phyloP scores from a whole-genome alignment of 2,113 vertebrate genomes.

The Cephalophus harveyi region DNA sequence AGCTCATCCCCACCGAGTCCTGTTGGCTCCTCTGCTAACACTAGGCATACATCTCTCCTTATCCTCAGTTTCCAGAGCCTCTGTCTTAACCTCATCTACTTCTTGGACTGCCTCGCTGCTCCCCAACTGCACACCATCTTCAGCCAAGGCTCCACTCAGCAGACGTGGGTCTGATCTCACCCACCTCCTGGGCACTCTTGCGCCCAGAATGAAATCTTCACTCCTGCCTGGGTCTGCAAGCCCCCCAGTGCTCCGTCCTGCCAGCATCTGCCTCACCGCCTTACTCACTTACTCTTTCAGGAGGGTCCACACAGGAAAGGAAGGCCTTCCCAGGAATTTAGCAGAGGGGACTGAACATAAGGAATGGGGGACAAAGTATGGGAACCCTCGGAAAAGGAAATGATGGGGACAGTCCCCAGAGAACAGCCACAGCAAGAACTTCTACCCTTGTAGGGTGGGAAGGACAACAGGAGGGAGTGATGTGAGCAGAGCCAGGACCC shows the following conservation, averaged over 20 bases:
- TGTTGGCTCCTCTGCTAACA: neutral
- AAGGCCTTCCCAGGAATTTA: too few relatives aligned
- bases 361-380: rapidly evolving
- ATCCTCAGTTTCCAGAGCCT: neutral
- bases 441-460: neutral
- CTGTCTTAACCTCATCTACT: neutral
- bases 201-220: rapidly evolving
- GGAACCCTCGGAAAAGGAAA: neutral
- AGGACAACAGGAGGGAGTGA: neutral
- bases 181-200: neutral
- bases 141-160: neutral
- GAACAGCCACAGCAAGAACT: neutral
- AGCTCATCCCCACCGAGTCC: neutral
- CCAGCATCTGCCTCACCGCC: neutral
- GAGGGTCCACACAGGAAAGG: neutral
- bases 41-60: neutral
- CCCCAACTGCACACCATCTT: neutral
- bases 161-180: rapidly evolving
- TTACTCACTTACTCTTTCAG: neutral
- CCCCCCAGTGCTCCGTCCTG: rapidly evolving
- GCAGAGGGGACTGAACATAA: neutral
- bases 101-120: neutral
- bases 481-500: neutral
- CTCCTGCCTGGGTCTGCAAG: neutral
- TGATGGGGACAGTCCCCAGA: neutral